Conservation (phyloP, 1,140 invertebrate species). For the Heliconius hermathena region DNA sequence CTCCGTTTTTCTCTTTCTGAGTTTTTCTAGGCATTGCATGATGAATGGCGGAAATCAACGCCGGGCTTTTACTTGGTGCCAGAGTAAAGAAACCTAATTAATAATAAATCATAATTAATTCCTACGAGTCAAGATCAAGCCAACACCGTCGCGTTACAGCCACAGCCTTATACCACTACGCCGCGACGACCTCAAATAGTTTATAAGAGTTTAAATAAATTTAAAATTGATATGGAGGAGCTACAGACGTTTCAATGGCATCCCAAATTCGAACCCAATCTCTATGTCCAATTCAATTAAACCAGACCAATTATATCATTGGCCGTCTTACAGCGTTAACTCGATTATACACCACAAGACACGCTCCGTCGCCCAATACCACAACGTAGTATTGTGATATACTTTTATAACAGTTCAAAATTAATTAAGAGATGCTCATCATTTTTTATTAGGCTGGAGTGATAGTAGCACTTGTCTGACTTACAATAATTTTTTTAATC, state of each 20-base stretch:
- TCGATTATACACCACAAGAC: conserved; percentile 60
- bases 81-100: too few species aligned
- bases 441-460: neutral
- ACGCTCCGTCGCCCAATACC: conserved; percentile 52
- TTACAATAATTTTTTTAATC: neutral
- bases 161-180: too few species aligned
- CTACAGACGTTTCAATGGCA: conserved; percentile 41
- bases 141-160: too few species aligned
- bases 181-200: too few species aligned
- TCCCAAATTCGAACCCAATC: conserved; percentile 66
- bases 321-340: conserved; percentile 62
- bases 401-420: conserved; percentile 25
- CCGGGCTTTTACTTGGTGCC: too few species aligned
- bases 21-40: too few species aligned
- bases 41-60: too few species aligned
- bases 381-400: conserved; percentile 33
- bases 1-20: too few species aligned
- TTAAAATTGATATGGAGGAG: neutral
- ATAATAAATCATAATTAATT: too few species aligned
- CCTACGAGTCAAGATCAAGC: too few species aligned
- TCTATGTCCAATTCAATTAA: conserved; percentile 70
- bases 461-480: neutral
- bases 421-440: conserved; percentile 21
- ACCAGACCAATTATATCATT: conserved; percentile 78
- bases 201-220: too few species aligned